Base-by-base conservation (phyloP, 1,140 invertebrate genomes). In the Cepaea nemoralis region DNA sequence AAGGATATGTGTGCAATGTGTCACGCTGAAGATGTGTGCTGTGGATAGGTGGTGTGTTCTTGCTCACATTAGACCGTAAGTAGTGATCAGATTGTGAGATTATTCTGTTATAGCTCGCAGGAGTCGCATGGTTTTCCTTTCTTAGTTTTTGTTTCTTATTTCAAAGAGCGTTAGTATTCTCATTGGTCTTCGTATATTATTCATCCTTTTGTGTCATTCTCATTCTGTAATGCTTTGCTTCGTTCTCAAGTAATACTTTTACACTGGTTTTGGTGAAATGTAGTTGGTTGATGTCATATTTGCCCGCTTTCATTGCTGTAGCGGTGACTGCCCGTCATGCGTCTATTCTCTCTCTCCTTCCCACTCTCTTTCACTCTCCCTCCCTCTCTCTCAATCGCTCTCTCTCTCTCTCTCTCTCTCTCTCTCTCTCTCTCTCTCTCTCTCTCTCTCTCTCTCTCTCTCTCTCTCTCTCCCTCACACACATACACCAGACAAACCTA, bases 341-440 rank as follows among this genome's bases (percentile, higher is more conserved):
- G 6, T 8, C 8, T 12, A 27, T 67, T 8, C 27, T 12, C 37
- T 14, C 37, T 12, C 70, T 10, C 19, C 12, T 73, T 19, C 10
- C 33, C 37, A 12, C n/a, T 6, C 14, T 35, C 35, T 14, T 24
- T 37, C 22, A 40, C 37, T n/a, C n/a, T n/a, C n/a, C n/a, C n/a
- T n/a, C n/a, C n/a, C n/a, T n/a, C n/a, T n/a, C n/a, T n/a, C n/a
- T n/a, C n/a, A n/a, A n/a, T n/a, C n/a, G n/a, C n/a, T n/a, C n/a
- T n/a, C n/a, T n/a, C n/a, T n/a, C n/a, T n/a, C 10, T 8, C n/a
- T 40, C 37, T 8, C 33, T 37, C 33, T 35, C 33, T 40, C 70
- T 73, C 70, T 73, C 70, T 73, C 70, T 73, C 37, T 73, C 70
- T 73, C 37, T 37, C 14, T 37, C 70, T 73, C 70, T 73, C 70